Evolutionary conservation across 1,140 invertebrate species (phyloP), one percentile per base, ranked within the genome.

Genomic region (Tetranychus urticae): DNA sequence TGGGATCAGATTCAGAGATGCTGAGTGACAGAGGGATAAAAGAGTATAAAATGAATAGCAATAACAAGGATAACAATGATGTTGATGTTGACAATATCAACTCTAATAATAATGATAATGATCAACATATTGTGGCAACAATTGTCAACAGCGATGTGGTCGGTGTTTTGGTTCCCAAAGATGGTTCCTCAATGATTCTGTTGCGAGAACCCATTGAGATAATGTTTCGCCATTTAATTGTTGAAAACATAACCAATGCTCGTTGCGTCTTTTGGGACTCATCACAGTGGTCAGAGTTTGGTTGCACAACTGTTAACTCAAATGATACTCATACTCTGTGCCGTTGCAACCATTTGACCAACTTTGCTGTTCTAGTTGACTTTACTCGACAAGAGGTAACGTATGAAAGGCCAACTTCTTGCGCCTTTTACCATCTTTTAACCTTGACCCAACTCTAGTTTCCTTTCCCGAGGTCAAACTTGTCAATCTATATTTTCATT

Each of bases 221-320:
- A 10, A 56, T 34, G 2, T 56, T 56, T 35, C 14, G 33, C 6
- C 87, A 91, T 74, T 72, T 89, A 46, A 78, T 80, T 64, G 81
- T 80, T 1, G 84, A 88, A 67, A 91, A 91, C 71, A 84, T 90
- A 10, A 86, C 84, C 39, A 89, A 90, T 75, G 86, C 88, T 6
- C 80, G 81, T 8, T 94, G 90, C 71, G 88, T 91, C 1, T 94
- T 87, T 74, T 93, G 89, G 89, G 86, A 93, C 73, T 6, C 33
- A 39, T 14, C 14, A 7, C 34, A 36, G 3, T 56, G 55, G 55
- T 56, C 55, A 14, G 14, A 14, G 36, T 33, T 31, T 52, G 91
- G 92, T 10, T 97, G 92, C 69, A 75, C 78, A 55, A 78, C 91
- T 42, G 79, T 84, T 59, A 76, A 77, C 60, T 85, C 82, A 34